These are phyloP conservation scores for Zaprionus lineosus DNA, from an alignment of 2,888 invertebrate species.

Conservation along the genomic window DNA sequence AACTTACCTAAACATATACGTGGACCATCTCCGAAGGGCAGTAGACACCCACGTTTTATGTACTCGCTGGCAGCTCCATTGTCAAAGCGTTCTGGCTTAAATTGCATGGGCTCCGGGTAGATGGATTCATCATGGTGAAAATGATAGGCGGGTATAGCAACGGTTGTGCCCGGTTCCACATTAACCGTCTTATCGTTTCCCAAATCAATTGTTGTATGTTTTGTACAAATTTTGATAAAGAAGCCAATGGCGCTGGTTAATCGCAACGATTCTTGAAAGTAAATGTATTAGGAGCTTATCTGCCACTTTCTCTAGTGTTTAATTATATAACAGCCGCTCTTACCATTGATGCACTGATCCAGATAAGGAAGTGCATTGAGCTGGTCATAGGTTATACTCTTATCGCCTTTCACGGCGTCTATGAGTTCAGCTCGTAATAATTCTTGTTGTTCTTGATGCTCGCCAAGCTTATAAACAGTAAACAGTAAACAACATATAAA, in stretches of 20 bases:
- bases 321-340: no score
- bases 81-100: slow-evolving; percentile 78
- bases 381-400: slow-evolving; percentile 66
- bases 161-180: slow-evolving; percentile 68
- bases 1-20: slow-evolving; percentile 77
- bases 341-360: slow-evolving; percentile 80
- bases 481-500: no score
- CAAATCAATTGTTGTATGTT: slow-evolving; percentile 54
- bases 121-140: slow-evolving; percentile 72
- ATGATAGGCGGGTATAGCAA: slow-evolving; percentile 76
- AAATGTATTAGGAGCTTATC: background rate
- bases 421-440: slow-evolving; percentile 74
- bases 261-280: slow-evolving; percentile 71
- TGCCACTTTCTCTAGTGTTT: background rate
- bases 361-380: slow-evolving; percentile 74
- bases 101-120: slow-evolving; percentile 61
- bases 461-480: slow-evolving; percentile 64
- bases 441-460: slow-evolving; percentile 61
- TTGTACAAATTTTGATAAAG: slow-evolving; percentile 65
- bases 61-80: slow-evolving; percentile 55
- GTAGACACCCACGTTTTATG: slow-evolving; percentile 70
- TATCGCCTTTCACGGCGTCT: slow-evolving; percentile 32
- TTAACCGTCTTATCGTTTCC: slow-evolving; percentile 44
- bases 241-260: slow-evolving; percentile 64
- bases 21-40: slow-evolving; percentile 81